Base-by-base conservation (phyloP, 2,113 vertebrate species). In the Elgaria multicarinata region DNA sequence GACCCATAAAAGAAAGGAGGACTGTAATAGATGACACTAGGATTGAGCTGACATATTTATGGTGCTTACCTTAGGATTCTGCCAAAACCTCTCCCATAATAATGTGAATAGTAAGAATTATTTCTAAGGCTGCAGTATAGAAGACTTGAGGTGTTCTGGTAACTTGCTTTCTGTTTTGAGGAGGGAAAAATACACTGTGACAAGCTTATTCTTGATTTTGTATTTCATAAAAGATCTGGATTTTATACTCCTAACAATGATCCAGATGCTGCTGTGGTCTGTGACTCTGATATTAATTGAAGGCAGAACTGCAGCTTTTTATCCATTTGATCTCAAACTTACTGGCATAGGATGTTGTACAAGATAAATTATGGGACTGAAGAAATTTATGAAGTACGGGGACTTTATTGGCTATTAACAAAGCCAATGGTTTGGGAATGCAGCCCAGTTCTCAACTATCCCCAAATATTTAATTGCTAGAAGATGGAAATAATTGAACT, bases 11-110 rank as follows among this genome's bases (percentile, higher is more conserved):
- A 74, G 83, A 81, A 62, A 81, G 55, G n/a, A 81, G 36, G 66
- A 53, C 8, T 72, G 46, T 36, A 72, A 72, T 72, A 53, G 36
- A 62, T 44, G 55, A 64, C 24, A 58, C 24, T 33, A 36, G n/a
- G 69, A 74, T 85, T 55, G 42, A 55, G 83, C 46, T 74, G 69
- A 39, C 12, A 28, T 24, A 50, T 85, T 85, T 85, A 84, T 84
- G 83, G 13, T 9, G 8, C 16, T 71, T 71, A 22, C 50, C 42
- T 83, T 71, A 58, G 53, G 50, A 39, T 16, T 16, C 3, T 85
- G 50, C 46, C 69, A 55, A 28, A 75, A n/a, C 8, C 1, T 53
- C 44, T 85, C 44, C 22, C 10, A 4, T 16, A 55, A 85, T 36
- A 13, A 58, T 0, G 36, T 39, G 50, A 58, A 85, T 64, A 74